Conservation (phyloP, 2,113 vertebrate species). For the Indicator maculatus region DNA sequence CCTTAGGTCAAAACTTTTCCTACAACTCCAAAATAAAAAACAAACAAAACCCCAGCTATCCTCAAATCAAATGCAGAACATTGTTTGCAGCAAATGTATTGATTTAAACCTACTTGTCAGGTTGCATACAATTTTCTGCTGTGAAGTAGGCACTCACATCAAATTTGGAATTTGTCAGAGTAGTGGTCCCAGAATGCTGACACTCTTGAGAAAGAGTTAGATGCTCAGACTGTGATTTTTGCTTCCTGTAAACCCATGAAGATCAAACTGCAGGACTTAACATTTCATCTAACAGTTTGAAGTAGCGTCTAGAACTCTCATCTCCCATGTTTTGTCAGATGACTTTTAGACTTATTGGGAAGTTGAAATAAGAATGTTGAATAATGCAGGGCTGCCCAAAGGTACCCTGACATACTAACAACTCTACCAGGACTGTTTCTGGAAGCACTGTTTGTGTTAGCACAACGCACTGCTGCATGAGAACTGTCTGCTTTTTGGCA, state of each 20-base stretch:
- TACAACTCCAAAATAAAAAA: background rate
- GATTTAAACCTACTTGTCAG: background rate
- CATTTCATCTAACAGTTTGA: background rate
- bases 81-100: background rate
- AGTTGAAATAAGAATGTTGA: background rate
- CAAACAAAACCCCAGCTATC: background rate
- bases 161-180: background rate
- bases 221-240: background rate
- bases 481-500: background rate
- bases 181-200: background rate
- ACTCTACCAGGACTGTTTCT: background rate
- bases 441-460: background rate
- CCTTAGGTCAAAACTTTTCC: background rate
- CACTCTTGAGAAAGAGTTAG: background rate
- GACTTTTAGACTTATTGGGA: background rate
- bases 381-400: background rate
- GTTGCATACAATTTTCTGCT: background rate
- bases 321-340: background rate
- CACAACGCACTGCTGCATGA: fast-evolving
- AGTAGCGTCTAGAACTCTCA: fast-evolving
- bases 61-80: background rate
- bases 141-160: background rate
- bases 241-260: background rate
- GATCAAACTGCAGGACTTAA: background rate
- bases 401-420: background rate